Percentiles rank a stretch among this genome's conserved stretches.
phyloP scores from a whole-genome alignment of 92 coral and sea anemone species.

The Palythoa caribaeorum region DNA sequence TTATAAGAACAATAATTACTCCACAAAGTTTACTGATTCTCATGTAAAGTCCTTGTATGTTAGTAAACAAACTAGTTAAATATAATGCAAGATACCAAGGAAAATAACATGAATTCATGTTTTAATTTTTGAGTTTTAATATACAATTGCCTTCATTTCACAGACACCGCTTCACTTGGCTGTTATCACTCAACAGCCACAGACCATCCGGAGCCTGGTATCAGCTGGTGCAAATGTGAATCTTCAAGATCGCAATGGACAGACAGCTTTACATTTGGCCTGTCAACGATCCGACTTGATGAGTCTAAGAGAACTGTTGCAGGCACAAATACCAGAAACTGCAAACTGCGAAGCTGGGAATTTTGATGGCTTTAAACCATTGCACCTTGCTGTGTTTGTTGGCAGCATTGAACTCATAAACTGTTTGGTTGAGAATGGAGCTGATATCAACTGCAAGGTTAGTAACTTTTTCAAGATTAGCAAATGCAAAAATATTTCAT shows the following conservation, averaged over 20 bases:
- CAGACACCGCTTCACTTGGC: conserved; percentile 96
- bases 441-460: conserved; percentile 89
- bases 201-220: conserved; percentile 68
- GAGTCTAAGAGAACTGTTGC: conserved; percentile 77
- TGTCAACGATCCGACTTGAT: conserved; percentile 74
- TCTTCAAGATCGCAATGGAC: conserved; percentile 96
- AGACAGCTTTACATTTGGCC: conserved; percentile 88
- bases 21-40: too few species aligned
- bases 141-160: not conserved
- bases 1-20: too few species aligned
- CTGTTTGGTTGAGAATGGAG: conserved; percentile 80
- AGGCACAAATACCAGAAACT: conserved; percentile 6
- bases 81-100: too few species aligned
- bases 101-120: too few species aligned
- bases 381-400: conserved; percentile 86
- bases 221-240: conserved; percentile 83
- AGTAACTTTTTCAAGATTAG: not conserved
- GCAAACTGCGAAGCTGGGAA: conserved; percentile 73
- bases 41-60: too few species aligned
- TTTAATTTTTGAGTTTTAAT: not conserved
- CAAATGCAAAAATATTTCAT: not conserved
- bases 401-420: conserved; percentile 66
- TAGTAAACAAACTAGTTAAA: too few species aligned
- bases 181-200: conserved; percentile 87
- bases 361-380: conserved; percentile 84